Percentiles rank a stretch among this genome's conserved stretches.
phyloP scores from a whole-genome alignment of 2,797 vertebrate species.

The Hyperoplus immaculatus region DNA sequence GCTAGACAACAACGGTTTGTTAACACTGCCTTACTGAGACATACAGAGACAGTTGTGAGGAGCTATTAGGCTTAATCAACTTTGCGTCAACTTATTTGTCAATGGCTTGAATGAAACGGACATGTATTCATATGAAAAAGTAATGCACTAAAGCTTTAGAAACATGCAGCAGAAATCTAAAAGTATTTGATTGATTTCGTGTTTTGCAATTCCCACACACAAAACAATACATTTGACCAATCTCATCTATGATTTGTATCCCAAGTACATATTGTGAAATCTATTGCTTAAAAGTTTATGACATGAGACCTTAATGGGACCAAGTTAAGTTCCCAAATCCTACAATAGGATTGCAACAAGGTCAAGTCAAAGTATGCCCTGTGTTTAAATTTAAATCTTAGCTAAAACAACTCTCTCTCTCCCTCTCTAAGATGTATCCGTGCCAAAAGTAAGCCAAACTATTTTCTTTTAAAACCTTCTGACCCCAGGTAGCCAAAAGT shows the following conservation, averaged over 20 bases:
- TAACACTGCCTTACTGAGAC: too few species aligned
- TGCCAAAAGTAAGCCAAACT: slow-evolving; percentile 64
- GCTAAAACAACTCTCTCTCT: slow-evolving; percentile 36
- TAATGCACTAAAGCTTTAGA: too few species aligned
- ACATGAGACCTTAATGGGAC: slow-evolving; percentile 38
- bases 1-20: too few species aligned
- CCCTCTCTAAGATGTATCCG: slow-evolving; percentile 15
- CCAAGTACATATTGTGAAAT: slow-evolving; percentile 9
- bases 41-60: too few species aligned
- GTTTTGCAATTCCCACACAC: slow-evolving; percentile 8
- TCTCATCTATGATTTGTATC: background rate
- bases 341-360: slow-evolving; percentile 37
- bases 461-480: slow-evolving; percentile 66
- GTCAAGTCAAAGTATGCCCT: slow-evolving; percentile 41
- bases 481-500: slow-evolving; percentile 55
- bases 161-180: background rate
- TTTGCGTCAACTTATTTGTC: too few species aligned
- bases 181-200: background rate
- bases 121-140: too few species aligned
- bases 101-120: too few species aligned
- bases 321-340: slow-evolving; percentile 30
- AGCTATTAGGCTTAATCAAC: too few species aligned
- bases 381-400: slow-evolving; percentile 46
- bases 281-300: slow-evolving; percentile 10
- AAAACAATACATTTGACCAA: background rate